These are phyloP conservation scores for Acleris cristana DNA, from an alignment of 2,888 invertebrate genomes.

Conservation along the genomic window DNA sequence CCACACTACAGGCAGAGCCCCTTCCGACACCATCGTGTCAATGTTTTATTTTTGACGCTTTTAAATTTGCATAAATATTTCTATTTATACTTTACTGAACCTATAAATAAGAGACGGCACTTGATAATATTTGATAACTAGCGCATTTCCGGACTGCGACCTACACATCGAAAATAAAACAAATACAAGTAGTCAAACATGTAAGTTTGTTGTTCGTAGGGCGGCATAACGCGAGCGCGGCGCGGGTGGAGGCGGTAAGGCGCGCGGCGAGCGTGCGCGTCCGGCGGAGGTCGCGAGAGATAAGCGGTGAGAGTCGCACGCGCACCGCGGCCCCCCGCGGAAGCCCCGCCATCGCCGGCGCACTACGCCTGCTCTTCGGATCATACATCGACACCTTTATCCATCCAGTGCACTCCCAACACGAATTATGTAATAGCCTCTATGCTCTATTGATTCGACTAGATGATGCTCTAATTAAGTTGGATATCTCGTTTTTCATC, in stretches of 20 bases:
- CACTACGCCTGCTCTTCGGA: constrained; percentile 66
- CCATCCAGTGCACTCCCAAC: constrained; percentile 72
- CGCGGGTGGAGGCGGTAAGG: constrained; percentile 59
- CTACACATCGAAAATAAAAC: constrained; percentile 66
- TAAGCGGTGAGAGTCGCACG: constrained; percentile 82
- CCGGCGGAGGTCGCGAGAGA: constrained; percentile 83
- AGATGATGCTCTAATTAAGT: constrained; percentile 50
- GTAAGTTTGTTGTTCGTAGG: constrained; percentile 64
- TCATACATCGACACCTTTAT: constrained; percentile 60
- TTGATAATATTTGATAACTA: constrained; percentile 53
- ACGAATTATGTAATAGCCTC: constrained; percentile 76
- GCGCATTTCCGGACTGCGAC: constrained; percentile 67
- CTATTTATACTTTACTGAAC: constrained; percentile 13
- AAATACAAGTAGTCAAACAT: constrained; percentile 63
- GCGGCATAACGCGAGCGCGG: constrained; percentile 75
- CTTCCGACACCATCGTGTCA: constrained; percentile 85
- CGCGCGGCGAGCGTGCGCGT: constrained; percentile 77
- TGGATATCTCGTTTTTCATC: too few relatives aligned
- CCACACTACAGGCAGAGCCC: constrained; percentile 86
- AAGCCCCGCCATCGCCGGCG: constrained; percentile 62
- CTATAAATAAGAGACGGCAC: constrained; percentile 18
- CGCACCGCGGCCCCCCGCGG: constrained; percentile 62
- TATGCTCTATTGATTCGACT: constrained; percentile 62
- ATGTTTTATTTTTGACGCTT: constrained; percentile 19
- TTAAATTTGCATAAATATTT: constrained; percentile 32